Evolutionary conservation across 2,888 invertebrate genomes (phyloP).

Genomic region (Athetis lepigone): DNA sequence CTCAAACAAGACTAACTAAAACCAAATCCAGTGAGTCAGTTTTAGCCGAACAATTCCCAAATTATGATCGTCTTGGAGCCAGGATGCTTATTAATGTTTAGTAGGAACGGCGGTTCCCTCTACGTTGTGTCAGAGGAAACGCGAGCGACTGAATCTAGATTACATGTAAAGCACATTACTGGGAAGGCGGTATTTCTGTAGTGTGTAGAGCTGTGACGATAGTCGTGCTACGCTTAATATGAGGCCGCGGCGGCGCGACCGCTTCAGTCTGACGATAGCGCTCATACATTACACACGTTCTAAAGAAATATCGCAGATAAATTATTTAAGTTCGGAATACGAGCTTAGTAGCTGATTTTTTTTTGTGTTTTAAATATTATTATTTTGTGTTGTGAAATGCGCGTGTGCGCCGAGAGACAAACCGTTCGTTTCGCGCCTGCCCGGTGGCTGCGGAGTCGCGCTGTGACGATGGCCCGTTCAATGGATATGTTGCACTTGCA

Average conservation of each 20-base stretch:
- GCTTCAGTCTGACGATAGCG: slow-evolving; percentile 84
- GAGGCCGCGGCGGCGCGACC: slow-evolving; percentile 63
- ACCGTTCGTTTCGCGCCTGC: slow-evolving; percentile 79
- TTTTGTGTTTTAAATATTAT: slow-evolving; percentile 52
- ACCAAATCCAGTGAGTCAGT: slow-evolving; percentile 25
- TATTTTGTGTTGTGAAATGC: slow-evolving; percentile 82
- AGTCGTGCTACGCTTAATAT: slow-evolving; percentile 64
- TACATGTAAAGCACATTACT: slow-evolving; percentile 74
- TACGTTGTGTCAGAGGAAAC: slow-evolving; percentile 65
- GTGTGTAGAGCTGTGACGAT: slow-evolving; percentile 68
- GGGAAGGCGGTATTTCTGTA: slow-evolving; percentile 79
- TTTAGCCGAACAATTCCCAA: slow-evolving; percentile 24
- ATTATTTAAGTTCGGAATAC: slow-evolving; percentile 55
- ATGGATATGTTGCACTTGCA: slow-evolving; percentile 91
- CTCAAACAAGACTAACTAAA: slow-evolving; percentile 19
- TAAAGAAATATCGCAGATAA: slow-evolving; percentile 57
- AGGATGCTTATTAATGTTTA: slow-evolving; percentile 43
- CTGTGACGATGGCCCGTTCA: slow-evolving; percentile 83
- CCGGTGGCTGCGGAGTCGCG: slow-evolving; percentile 82
- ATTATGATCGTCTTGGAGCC: slow-evolving; percentile 10
- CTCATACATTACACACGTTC: slow-evolving; percentile 78
- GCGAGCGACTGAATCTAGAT: slow-evolving; percentile 66
- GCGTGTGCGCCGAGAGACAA: slow-evolving; percentile 86
- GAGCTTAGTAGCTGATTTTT: slow-evolving; percentile 54
- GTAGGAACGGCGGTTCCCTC: slow-evolving; percentile 55